phyloP scores from a whole-genome alignment of 1,140 invertebrate genomes.

The Hydropsyche tenuis region DNA sequence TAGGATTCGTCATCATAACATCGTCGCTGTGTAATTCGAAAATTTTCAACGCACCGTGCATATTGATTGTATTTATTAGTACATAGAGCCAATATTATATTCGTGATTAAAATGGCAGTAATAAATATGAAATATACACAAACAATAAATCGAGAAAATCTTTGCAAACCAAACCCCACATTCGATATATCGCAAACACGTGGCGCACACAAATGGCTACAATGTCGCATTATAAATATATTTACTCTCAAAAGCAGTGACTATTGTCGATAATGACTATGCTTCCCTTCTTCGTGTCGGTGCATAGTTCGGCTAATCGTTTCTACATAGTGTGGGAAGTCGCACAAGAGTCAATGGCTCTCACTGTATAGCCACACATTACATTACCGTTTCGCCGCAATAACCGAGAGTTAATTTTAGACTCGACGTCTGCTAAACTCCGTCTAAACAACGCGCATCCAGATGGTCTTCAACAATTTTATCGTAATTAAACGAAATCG shows the following conservation, averaged over 20 bases:
- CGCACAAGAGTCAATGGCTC: neutral
- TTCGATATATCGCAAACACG: slow-evolving; percentile 35
- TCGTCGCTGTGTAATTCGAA: too few relatives aligned
- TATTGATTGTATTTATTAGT: too few relatives aligned
- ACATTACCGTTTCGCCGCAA: slow-evolving; percentile 3
- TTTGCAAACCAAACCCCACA: too few relatives aligned
- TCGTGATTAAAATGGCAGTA: too few relatives aligned
- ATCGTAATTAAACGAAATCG: too few relatives aligned
- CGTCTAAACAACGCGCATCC: neutral
- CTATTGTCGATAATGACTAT: slow-evolving; percentile 49
- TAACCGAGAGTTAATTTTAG: neutral
- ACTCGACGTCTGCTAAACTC: slow-evolving; percentile 2
- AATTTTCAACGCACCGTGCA: too few relatives aligned
- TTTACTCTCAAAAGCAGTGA: slow-evolving; percentile 48
- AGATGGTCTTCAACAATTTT: too few relatives aligned
- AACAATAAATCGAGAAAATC: neutral
- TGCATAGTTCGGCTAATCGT: too few relatives aligned
- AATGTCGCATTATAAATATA: slow-evolving; percentile 48
- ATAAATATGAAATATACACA: neutral
- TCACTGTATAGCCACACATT: too few relatives aligned
- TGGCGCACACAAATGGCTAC: slow-evolving; percentile 45
- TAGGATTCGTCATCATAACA: too few relatives aligned
- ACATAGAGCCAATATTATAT: too few relatives aligned
- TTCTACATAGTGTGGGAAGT: neutral
- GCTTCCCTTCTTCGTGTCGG: slow-evolving; percentile 47